Conservation (phyloP, 1,140 invertebrate species). For the Mactra quadrangularis region DNA sequence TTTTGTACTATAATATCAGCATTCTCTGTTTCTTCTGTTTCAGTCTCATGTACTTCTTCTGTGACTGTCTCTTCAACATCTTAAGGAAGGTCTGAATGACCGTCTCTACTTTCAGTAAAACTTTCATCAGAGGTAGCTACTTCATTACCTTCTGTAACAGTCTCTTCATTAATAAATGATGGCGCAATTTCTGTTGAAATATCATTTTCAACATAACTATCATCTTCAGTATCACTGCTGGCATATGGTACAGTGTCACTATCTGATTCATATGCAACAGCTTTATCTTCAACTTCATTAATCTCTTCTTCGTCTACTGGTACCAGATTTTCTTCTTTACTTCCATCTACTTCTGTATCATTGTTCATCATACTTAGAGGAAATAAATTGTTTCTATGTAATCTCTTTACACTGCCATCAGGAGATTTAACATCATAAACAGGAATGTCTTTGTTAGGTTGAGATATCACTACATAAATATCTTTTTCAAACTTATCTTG, state of each 20-base stretch:
- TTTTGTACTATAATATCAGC: not conserved
- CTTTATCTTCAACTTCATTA: no score
- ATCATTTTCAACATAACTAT: slow-evolving; percentile 3
- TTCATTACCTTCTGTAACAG: not conserved
- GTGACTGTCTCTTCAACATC: not conserved
- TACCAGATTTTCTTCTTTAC: not conserved
- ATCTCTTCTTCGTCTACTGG: not conserved
- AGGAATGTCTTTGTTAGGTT: slow-evolving; percentile 14
- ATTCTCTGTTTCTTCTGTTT: not conserved
- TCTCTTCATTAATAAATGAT: not conserved
- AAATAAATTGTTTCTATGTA: slow-evolving; percentile 28
- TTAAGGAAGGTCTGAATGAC: no score
- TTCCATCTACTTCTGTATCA: not conserved
- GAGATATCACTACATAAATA: slow-evolving; percentile 14
- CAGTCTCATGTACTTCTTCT: not conserved
- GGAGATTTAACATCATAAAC: not conserved
- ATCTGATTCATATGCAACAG: not conserved
- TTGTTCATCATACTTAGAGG: not conserved
- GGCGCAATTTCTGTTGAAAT: not conserved
- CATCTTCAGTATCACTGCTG: slow-evolving; percentile 5
- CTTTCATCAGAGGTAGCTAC: no score
- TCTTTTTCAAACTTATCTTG: slow-evolving; percentile 38
- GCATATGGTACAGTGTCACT: not conserved
- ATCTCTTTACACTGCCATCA: not conserved
- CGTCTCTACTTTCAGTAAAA: no score